These are phyloP conservation scores for Trichomycterus rosablanca DNA, from an alignment of 2,113 vertebrate genomes.

Conservation along the genomic window DNA sequence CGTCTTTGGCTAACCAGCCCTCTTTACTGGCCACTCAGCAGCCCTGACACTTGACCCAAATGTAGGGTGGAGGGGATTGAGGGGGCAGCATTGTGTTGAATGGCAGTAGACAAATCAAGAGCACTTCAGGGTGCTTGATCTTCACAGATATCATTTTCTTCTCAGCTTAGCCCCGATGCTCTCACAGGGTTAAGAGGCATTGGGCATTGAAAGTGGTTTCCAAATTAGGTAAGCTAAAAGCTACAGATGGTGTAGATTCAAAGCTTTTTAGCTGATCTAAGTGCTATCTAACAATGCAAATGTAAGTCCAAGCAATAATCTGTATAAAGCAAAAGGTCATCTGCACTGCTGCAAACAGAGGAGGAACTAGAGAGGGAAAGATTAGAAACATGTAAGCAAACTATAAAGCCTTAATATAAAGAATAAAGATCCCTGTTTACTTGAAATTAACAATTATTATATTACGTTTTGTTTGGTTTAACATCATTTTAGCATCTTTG, in stretches of 20 bases:
- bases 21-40: constrained; percentile 56
- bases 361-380: no score
- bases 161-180: constrained; percentile 15
- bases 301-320: background rate
- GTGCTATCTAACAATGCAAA: background rate
- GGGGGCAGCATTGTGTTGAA: constrained; percentile 24
- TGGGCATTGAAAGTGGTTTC: constrained; percentile 13
- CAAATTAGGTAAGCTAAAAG: background rate
- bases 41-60: constrained; percentile 14
- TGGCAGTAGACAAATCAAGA: constrained; percentile 18
- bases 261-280: background rate
- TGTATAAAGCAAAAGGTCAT: constrained; percentile 34
- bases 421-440: no score
- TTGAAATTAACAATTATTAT: no score
- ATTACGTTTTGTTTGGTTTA: no score
- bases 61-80: constrained; percentile 34
- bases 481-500: no score
- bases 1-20: constrained; percentile 81
- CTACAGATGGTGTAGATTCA: background rate
- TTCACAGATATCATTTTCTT: constrained; percentile 5
- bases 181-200: constrained; percentile 14
- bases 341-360: background rate
- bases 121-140: constrained; percentile 31
- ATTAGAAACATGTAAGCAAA: no score
- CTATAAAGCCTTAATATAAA: no score